Evolutionary conservation across 2,888 invertebrate species (phyloP).

Genomic region (Choristoneura rosaceana): DNA sequence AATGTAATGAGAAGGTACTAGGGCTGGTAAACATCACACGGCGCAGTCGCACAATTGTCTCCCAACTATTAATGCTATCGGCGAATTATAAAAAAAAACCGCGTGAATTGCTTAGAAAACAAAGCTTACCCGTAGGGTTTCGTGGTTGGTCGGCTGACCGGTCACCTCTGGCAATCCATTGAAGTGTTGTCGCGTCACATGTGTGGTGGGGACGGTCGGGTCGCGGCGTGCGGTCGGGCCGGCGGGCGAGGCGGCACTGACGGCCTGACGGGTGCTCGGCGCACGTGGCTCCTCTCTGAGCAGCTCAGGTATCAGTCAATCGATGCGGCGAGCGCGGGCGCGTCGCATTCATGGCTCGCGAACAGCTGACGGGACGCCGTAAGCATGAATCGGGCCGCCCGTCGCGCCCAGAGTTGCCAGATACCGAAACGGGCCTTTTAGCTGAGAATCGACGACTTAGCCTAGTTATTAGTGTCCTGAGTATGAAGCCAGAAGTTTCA

Average conservation of each 20-base stretch:
- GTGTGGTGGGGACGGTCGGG: constrained; percentile 47
- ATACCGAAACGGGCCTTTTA: background rate
- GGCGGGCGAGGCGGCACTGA: constrained; percentile 73
- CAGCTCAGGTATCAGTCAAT: constrained; percentile 78
- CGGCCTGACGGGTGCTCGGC: constrained; percentile 52
- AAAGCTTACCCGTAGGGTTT: constrained; percentile 56
- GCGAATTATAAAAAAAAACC: constrained; percentile 46
- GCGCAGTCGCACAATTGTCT: constrained; percentile 71
- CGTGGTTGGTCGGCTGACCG: constrained; percentile 54
- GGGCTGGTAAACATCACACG: constrained; percentile 67
- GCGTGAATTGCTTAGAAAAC: background rate
- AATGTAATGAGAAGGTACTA: constrained; percentile 63
- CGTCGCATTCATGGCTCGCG: constrained; percentile 79
- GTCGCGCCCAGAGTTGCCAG: constrained; percentile 32
- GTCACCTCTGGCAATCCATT: constrained; percentile 80
- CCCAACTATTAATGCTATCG: constrained; percentile 61
- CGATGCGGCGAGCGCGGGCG: constrained; percentile 81
- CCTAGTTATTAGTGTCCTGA: no score
- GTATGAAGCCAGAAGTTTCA: no score
- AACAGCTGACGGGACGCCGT: constrained; percentile 85
- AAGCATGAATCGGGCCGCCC: constrained; percentile 78
- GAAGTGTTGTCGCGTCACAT: constrained; percentile 56
- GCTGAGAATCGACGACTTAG: no score
- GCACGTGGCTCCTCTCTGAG: constrained; percentile 49
- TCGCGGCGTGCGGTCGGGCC: constrained; percentile 66